Evolutionary conservation across 2,888 invertebrate species (phyloP).

Genomic region (Pachymerium ferrugineum): DNA sequence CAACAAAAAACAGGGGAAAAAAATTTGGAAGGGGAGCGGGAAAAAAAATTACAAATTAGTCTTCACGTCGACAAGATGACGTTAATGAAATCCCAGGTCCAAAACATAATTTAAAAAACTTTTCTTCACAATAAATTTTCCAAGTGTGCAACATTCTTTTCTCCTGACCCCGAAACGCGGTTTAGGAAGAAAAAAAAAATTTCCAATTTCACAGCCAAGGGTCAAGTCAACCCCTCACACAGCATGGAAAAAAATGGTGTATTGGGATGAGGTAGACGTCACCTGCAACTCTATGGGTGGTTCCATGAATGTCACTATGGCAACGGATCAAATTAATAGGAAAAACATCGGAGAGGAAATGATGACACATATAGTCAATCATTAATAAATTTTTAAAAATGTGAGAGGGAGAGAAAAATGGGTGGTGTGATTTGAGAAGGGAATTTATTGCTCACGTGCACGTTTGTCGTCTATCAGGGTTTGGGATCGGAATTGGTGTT

Average conservation of each 20-base stretch:
- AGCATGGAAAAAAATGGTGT: not conserved
- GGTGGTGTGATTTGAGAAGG: no score
- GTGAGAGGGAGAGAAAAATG: no score
- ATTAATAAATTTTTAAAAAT: not conserved
- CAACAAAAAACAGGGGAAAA: no score
- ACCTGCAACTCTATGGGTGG: slow-evolving; percentile 4
- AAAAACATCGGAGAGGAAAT: not conserved
- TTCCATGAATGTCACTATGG: not conserved
- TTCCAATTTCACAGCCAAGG: slow-evolving; percentile 8
- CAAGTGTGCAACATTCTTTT: not conserved
- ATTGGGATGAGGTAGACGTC: slow-evolving; percentile 3
- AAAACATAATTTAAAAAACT: not conserved
- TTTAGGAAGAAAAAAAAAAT: not conserved
- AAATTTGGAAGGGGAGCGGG: no score
- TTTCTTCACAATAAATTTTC: slow-evolving; percentile 4
- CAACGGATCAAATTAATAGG: slow-evolving; percentile 7
- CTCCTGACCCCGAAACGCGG: not conserved
- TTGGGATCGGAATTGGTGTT: not conserved
- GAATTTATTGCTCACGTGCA: not conserved
- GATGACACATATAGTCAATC: not conserved
- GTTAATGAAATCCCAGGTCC: not conserved
- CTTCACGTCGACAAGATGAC: not conserved
- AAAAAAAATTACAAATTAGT: slow-evolving; percentile 13
- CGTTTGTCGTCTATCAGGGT: not conserved
- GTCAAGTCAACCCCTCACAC: not conserved